Evolutionary conservation across 2,888 invertebrate species (phyloP), one percentile per base, ranked within the genome.

Genomic region (Sipha maydis): DNA sequence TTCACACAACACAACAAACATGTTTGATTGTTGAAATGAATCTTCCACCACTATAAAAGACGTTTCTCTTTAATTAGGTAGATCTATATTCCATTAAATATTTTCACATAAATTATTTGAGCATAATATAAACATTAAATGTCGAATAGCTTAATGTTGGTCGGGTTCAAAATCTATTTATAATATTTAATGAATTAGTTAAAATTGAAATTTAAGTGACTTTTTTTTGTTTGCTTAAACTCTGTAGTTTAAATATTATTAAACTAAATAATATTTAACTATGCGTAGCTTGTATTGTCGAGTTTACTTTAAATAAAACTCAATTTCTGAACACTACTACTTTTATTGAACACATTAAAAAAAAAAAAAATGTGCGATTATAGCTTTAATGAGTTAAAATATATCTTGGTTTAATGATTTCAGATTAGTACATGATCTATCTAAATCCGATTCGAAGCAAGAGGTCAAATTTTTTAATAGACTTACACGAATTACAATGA

Each of bases 101-200:
- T 71, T 83, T 31, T 71, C 71, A 83, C 48, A 71, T 83, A 83
- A 83, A 83, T 83, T 83, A 83, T 9, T 54, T 28, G 0, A 8
- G 28, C 0, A n/a, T 11, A n/a, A 28, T 61, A 28, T 28, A 69
- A 69, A 69, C 28, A 69, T 69, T 8, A 28, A 69, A 28, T 9
- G 0, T 11, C 3, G 14, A 69, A 82, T 48, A 5, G 11, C 21
- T 19, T 11, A 31, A 48, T 17, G 25, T 69, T 69, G 8, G 34
- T 8, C 61, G 19, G 17, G n/a, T 41, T 21, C 28, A 41, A 5
- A 48, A 82, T 48, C n/a, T 71, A 48, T 69, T 31, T 41, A 83
- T 69, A 71, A 21, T n/a, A 19, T 41, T 31, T 28, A 48, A 83
- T 83, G 48, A 28, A 21, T 83, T 21, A 83, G 48, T 71, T 83